A percentile compares a stretch with the other conserved stretches of the same genome.
phyloP scores from a whole-genome alignment of 2,797 vertebrate species.

The Melanotaenia trifasciata region DNA sequence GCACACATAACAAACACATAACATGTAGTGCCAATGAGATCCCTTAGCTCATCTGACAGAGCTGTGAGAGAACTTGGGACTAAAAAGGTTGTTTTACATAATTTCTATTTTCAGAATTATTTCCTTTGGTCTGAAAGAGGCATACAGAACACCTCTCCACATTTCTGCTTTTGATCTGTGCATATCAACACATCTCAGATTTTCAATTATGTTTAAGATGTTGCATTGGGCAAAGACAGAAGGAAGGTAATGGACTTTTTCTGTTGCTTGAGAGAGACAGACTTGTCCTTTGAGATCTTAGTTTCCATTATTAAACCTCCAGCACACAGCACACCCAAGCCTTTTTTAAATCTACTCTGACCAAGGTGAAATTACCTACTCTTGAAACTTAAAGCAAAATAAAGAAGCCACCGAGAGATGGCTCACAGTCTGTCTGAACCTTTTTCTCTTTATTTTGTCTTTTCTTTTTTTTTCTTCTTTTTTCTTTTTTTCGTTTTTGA shows the following conservation, averaged over 20 bases:
- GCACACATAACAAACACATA: background rate
- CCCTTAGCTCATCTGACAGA: slow-evolving; percentile 10
- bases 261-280: slow-evolving; percentile 73
- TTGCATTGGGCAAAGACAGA: slow-evolving; percentile 75
- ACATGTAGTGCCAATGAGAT: slow-evolving; percentile 1
- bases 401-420: slow-evolving; percentile 40
- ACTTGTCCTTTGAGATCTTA: slow-evolving; percentile 68
- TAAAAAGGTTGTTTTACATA: slow-evolving; percentile 16
- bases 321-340: slow-evolving; percentile 58
- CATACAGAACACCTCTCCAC: slow-evolving; percentile 33
- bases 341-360: slow-evolving; percentile 64
- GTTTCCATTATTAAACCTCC: slow-evolving; percentile 81
- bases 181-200: slow-evolving; percentile 64
- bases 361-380: slow-evolving; percentile 77
- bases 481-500: slow-evolving; percentile 28
- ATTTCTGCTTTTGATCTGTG: slow-evolving; percentile 56
- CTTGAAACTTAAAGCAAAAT: slow-evolving; percentile 63
- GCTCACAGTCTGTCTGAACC: slow-evolving; percentile 42
- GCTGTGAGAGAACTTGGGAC: background rate
- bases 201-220: slow-evolving; percentile 79
- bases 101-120: slow-evolving; percentile 26
- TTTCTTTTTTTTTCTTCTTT: slow-evolving; percentile 45
- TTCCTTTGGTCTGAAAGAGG: slow-evolving; percentile 32
- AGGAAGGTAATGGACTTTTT: slow-evolving; percentile 82
- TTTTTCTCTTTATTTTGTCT: slow-evolving; percentile 54